Percentiles rank a stretch among this genome's conserved stretches.
Evolutionary conservation across 2,113 vertebrate genomes (phyloP).

Genomic region (Pelvicachromis taeniatus): DNA sequence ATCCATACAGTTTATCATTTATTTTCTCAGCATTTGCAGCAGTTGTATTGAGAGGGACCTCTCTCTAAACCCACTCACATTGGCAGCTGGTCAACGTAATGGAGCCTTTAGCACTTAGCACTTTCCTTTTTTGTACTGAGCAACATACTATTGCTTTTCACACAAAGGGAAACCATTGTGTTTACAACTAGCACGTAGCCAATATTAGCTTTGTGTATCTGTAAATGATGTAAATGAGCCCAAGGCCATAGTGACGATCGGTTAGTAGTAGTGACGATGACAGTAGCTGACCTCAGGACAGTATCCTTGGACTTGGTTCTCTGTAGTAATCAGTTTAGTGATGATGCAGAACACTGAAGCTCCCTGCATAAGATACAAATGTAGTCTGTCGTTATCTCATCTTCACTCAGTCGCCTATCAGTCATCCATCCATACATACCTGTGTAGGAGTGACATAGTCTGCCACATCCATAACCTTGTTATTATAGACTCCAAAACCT

Average conservation of each 20-base stretch:
- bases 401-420: neutral
- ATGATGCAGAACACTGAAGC: slow-evolving; percentile 90
- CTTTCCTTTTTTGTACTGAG: neutral
- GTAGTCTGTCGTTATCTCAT: neutral
- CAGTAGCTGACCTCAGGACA: slow-evolving; percentile 83
- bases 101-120: neutral
- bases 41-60: neutral
- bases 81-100: neutral
- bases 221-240: neutral
- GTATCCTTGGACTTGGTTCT: slow-evolving; percentile 84
- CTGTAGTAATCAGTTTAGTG: slow-evolving; percentile 87
- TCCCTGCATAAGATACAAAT: slow-evolving; percentile 71
- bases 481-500: slow-evolving; percentile 84
- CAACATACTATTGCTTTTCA: neutral
- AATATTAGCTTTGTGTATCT: neutral
- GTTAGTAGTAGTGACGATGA: neutral
- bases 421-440: slow-evolving; percentile 56
- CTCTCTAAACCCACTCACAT: neutral
- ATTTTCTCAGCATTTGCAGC: neutral
- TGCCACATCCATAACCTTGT: slow-evolving; percentile 86
- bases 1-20: neutral
- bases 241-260: neutral
- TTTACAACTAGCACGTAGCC: neutral
- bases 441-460: slow-evolving; percentile 89
- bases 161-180: neutral